These are phyloP conservation scores for Cephus runcator DNA, from an alignment of 2,888 invertebrate genomes.

Conservation along the genomic window DNA sequence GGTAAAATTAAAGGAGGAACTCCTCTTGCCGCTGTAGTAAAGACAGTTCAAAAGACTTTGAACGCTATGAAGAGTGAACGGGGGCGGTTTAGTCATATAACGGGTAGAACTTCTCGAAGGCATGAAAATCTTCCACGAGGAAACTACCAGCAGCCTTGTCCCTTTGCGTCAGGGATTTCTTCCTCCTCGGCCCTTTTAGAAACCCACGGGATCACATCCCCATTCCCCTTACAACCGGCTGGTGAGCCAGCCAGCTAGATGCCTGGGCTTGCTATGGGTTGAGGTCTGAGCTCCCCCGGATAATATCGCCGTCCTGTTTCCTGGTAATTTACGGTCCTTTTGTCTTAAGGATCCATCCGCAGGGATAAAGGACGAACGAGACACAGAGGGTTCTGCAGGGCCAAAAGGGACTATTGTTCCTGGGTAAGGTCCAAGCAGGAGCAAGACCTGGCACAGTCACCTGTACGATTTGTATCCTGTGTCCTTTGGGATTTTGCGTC, in stretches of 20 bases:
- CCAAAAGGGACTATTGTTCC: constrained; percentile 23
- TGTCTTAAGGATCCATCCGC: constrained; percentile 38
- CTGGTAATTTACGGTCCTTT: constrained; percentile 42
- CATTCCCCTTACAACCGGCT: neutral
- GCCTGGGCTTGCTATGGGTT: neutral
- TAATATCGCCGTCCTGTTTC: constrained; percentile 38
- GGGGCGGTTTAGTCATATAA: neutral
- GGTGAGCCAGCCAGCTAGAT: neutral
- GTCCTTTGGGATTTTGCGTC: neutral
- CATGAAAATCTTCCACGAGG: neutral
- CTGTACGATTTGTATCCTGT: neutral
- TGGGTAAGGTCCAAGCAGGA: neutral
- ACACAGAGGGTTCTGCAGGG: neutral
- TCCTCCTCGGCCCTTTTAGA: neutral
- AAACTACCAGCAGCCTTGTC: neutral
- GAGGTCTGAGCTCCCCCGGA: constrained; percentile 20
- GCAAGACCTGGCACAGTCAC: constrained; percentile 12
- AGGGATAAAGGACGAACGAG: constrained; percentile 21
- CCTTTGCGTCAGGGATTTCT: neutral
- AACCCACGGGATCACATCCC: neutral
- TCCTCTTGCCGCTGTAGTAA: neutral
- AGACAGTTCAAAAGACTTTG: neutral
- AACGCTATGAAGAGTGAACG: neutral
- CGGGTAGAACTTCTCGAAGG: neutral
- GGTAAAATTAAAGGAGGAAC: neutral